Evolutionary conservation across 2,888 invertebrate species (phyloP), one percentile per base, ranked within the genome.

Genomic region (Drosophila algonquin): DNA sequence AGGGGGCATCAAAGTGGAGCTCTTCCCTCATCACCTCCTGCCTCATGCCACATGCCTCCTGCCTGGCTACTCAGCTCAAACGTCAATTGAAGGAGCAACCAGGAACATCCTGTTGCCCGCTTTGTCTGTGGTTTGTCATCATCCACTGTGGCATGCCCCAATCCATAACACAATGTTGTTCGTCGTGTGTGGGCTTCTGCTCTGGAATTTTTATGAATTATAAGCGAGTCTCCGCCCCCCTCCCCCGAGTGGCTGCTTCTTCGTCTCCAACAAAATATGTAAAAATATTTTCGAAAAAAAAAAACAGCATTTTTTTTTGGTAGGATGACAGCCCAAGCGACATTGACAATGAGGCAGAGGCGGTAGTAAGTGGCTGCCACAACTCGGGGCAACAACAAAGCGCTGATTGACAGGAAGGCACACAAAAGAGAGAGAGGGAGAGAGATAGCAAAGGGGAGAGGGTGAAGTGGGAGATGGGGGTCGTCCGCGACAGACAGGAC

Each of bases 191-290:
- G 73, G 70, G 63, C 30, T 18, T 68, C 60, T 65, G 59, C 40
- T 59, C n/a, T 40, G 82, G 77, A 82, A 85, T 82, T 82, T 85
- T 80, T 82, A 82, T 82, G 86, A 82, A 82, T 85, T 85, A 82
- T 81, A 81, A 72, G 76, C 75, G 62, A 10, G 58, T 0, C 21
- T 2, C 2, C 21, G 21, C 21, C 21, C 21, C 21, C 21, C 2
- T 1, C 18, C 18, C 18, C 60, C 68, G 27, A 45, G 55, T 40
- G n/a, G 40, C 40, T 40, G 1, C 40, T 40, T 40, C 63, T 67
- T 54, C 68, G 58, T 59, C 44, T 51, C 21, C 51, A 46, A 46
- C 53, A 46, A 80, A 70, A 63, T 77, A 79, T 85, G 79, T 70
- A 82, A 75, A 81, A 80, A 77, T 81, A 72, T 76, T 77, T 80